Conservation (phyloP, 2,797 vertebrate species). For the Benthosema pterotum region DNA sequence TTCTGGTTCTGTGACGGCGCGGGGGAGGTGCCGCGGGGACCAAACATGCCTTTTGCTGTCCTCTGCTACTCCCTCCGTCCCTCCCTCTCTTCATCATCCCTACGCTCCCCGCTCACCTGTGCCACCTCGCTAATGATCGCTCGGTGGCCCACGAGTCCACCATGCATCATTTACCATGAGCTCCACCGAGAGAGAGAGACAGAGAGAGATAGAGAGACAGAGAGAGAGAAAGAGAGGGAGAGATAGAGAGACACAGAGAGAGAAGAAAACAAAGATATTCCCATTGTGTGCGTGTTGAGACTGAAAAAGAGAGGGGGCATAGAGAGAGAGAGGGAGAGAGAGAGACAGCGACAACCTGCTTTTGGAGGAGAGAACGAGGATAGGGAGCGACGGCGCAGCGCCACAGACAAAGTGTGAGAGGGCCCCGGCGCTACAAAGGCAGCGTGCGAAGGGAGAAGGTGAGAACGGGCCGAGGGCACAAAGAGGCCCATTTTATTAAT, state of each 20-base stretch:
- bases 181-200: slow-evolving; percentile 59
- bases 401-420: slow-evolving; percentile 42
- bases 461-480: slow-evolving; percentile 67
- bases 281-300: slow-evolving; percentile 33
- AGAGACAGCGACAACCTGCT: slow-evolving; percentile 27
- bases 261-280: slow-evolving; percentile 52
- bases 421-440: slow-evolving; percentile 23
- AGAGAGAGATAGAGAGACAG: not conserved
- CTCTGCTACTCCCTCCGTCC: slow-evolving; percentile 72
- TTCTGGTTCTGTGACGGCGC: slow-evolving; percentile 66
- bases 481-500: slow-evolving; percentile 79
- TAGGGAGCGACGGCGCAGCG: slow-evolving; percentile 45
- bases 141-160: slow-evolving; percentile 72
- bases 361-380: slow-evolving; percentile 44
- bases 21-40: slow-evolving; percentile 62
- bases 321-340: slow-evolving; percentile 25
- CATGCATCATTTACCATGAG: slow-evolving; percentile 79
- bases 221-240: not conserved
- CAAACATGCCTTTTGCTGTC: slow-evolving; percentile 76
- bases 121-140: slow-evolving; percentile 83
- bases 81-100: slow-evolving; percentile 78
- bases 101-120: slow-evolving; percentile 76
- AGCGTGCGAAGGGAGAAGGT: slow-evolving; percentile 53
- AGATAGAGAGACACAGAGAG: slow-evolving; percentile 44
- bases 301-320: slow-evolving; percentile 27